These are phyloP conservation scores for Tautogolabrus adspersus DNA, from an alignment of 2,113 vertebrate species.

Conservation along the genomic window DNA sequence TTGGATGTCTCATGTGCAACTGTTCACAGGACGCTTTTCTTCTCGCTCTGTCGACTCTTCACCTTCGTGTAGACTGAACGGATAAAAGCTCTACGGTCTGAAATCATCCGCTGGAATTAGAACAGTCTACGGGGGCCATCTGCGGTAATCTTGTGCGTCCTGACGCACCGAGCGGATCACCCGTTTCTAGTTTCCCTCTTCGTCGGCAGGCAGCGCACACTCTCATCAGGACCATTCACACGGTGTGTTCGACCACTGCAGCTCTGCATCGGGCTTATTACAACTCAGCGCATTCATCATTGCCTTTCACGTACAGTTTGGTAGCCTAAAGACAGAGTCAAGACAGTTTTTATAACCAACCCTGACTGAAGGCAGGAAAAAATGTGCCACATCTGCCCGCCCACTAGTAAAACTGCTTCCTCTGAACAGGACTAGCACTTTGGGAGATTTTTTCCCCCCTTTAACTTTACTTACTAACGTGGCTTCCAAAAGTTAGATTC, in stretches of 20 bases:
- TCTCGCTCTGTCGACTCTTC: constrained; percentile 32
- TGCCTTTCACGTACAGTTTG: constrained; percentile 36
- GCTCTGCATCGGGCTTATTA: constrained; percentile 57
- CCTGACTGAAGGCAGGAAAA: constrained; percentile 25
- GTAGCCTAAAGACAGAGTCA: constrained; percentile 22
- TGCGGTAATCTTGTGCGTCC: constrained; percentile 71
- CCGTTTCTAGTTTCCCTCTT: constrained; percentile 61
- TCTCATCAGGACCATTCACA: constrained; percentile 77
- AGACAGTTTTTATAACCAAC: constrained; percentile 47
- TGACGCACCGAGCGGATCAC: constrained; percentile 71
- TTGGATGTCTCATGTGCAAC: constrained; percentile 44
- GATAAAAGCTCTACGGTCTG: constrained; percentile 16
- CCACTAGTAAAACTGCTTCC: constrained; percentile 37
- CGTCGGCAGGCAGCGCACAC: constrained; percentile 73
- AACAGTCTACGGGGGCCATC: constrained; percentile 52
- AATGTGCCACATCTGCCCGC: constrained; percentile 36
- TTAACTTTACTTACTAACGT: constrained; percentile 9
- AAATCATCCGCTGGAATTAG: constrained; percentile 35
- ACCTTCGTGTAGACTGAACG: constrained; percentile 8
- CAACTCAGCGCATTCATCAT: constrained; percentile 47
- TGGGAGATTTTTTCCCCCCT: neutral
- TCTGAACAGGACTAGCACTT: constrained; percentile 6
- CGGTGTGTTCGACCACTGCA: constrained; percentile 52
- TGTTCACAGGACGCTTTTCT: constrained; percentile 25
- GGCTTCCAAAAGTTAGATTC: constrained; percentile 39